These are phyloP conservation scores for Apostichopus parvimensis DNA, from an alignment of 35 echinoderm and acorn worm species.

Conservation along the genomic window DNA sequence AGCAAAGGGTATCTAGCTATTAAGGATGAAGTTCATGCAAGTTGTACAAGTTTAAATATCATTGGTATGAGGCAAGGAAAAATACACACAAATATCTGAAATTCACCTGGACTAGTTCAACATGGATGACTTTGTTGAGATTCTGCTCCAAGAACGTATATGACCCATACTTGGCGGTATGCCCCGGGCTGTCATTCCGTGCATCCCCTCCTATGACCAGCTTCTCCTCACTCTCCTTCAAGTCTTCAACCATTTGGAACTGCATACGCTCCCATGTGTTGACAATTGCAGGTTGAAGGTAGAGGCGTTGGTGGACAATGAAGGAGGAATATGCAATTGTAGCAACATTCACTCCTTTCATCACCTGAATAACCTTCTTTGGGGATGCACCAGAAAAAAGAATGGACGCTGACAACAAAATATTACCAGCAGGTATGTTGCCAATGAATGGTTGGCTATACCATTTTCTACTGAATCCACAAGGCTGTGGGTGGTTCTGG, in stretches of 20 bases:
- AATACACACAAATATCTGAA: neutral
- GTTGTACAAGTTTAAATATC: neutral
- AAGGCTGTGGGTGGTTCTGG: neutral
- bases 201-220: conserved; percentile 66
- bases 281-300: conserved; percentile 13
- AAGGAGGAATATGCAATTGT: neutral
- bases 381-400: conserved; percentile 53
- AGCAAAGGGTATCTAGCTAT: neutral
- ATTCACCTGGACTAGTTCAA: conserved; percentile 67
- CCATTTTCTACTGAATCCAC: conserved; percentile 10
- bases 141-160: conserved; percentile 67
- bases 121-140: conserved; percentile 67
- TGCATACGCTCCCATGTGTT: neutral
- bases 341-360: neutral
- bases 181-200: conserved; percentile 73
- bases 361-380: conserved; percentile 16
- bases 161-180: conserved; percentile 71
- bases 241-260: neutral
- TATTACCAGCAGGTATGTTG: conserved; percentile 63
- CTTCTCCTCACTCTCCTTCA: conserved; percentile 13
- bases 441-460: conserved; percentile 63
- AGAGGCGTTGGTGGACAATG: neutral
- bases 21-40: neutral
- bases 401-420: conserved; percentile 56
- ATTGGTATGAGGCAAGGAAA: neutral